These are phyloP conservation scores for Agrotis puta DNA, from an alignment of 2,888 invertebrate species.

Conservation along the genomic window DNA sequence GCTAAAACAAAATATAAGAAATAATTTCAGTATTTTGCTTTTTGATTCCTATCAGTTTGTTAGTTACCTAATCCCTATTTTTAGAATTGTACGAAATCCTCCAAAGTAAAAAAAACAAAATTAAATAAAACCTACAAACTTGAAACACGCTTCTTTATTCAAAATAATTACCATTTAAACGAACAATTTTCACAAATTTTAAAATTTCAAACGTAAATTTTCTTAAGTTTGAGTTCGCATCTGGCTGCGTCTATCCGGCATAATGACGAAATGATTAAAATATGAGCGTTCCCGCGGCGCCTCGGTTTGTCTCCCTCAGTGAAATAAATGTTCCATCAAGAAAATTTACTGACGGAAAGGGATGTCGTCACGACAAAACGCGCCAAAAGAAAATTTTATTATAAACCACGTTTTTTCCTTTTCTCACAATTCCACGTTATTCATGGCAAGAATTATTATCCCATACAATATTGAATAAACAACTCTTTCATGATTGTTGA, in stretches of 20 bases:
- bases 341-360: constrained; percentile 73
- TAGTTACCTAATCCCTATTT: background rate
- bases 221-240: constrained; percentile 39
- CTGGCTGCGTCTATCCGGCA: constrained; percentile 55
- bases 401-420: constrained; percentile 67
- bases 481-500: constrained; percentile 59
- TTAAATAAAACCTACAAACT: background rate
- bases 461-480: constrained; percentile 66
- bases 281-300: constrained; percentile 72
- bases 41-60: too few species aligned
- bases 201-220: constrained; percentile 23
- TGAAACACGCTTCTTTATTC: constrained; percentile 2
- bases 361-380: constrained; percentile 71
- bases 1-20: background rate
- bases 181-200: constrained; percentile 25
- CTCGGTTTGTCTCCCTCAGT: constrained; percentile 69
- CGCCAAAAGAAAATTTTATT: constrained; percentile 73
- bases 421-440: constrained; percentile 70
- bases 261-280: constrained; percentile 79
- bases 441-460: constrained; percentile 74
- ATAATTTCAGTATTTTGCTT: background rate
- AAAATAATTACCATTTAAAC: constrained; percentile 16
- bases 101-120: background rate
- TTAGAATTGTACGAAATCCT: too few species aligned
- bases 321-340: constrained; percentile 75